Base-by-base conservation (phyloP, 1,140 invertebrate genomes). In the Papilio glaucus region DNA sequence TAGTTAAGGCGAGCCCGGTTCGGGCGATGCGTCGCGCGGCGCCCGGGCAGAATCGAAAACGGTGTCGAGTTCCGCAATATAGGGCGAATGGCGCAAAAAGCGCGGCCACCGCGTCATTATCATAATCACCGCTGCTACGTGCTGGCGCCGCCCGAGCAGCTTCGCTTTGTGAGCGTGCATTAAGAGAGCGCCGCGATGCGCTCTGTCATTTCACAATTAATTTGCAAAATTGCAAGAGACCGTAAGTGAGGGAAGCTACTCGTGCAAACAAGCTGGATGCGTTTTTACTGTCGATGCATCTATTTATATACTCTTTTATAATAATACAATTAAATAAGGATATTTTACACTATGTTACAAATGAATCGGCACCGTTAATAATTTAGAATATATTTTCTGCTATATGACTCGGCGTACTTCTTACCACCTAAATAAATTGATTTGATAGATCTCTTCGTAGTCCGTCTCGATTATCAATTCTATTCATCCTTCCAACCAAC, bases 171-270 rank as follows among this genome's bases (percentile, higher is more conserved):
- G 88, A 87, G 81, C 84, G 85, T 85, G 87, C 90, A 90, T 90
- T 92, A 91, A 92, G 87, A 90, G 87, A 87, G 81, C 82, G 73
- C 80, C 85, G 85, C 84, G 85, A 87, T 86, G 86, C 88, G 89
- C 89, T 88, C 87, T 88, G 86, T 90, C 90, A 91, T 91, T 88
- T 84, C 78, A 86, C 84, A 88, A 91, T 92, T 92, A 90, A 92
- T 92, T 91, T 90, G 84, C 82, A 83, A 86, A 81, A 79, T 91
- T 90, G 83, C 81, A 82, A 86, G 81, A 79, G 78, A 78, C 83
- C 77, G 77, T 73, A 77, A 84, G 80, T 75, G 81, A 80, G 75
- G 76, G 73, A 68, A 24, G 49, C 49, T 57, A 57, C 49, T 57
- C 18, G 33, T 39, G 62, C 37, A 15, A 38, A 63, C 33, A 18